Percentiles rank a stretch among this genome's conserved stretches.
phyloP scores from a whole-genome alignment of 2,888 invertebrate species.

The Tolmerus cingulatus region DNA sequence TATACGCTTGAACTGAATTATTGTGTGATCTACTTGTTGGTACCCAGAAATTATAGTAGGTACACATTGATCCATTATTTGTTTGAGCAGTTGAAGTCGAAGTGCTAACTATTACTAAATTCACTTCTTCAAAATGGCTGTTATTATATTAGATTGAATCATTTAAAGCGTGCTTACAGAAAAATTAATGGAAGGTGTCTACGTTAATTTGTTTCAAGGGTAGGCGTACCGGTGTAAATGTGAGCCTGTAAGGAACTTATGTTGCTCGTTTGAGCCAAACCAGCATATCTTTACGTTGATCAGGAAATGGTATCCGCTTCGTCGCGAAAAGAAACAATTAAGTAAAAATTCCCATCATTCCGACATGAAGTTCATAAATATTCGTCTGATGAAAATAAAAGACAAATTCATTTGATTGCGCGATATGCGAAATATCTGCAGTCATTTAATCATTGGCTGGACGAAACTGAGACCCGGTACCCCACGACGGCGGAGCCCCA shows the following conservation, averaged over 20 bases:
- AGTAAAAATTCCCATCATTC: background rate
- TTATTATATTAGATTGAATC: no score
- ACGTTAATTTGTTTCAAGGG: no score
- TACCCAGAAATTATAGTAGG: no score
- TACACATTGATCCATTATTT: no score
- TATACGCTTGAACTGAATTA: no score
- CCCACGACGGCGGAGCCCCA: constrained; percentile 4
- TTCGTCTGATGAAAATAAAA: background rate
- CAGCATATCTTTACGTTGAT: background rate
- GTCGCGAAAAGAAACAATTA: background rate
- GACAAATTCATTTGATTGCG: constrained; percentile 22
- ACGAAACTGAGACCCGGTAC: background rate
- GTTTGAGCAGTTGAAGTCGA: no score
- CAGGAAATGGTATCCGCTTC: background rate
- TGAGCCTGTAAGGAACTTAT: background rate
- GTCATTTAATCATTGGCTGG: constrained; percentile 14
- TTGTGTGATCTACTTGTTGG: no score
- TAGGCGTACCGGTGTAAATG: background rate
- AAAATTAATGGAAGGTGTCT: no score
- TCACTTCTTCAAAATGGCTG: no score
- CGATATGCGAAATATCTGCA: constrained; percentile 10
- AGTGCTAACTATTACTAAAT: no score
- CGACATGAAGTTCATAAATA: constrained; percentile 8
- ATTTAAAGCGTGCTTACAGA: no score
- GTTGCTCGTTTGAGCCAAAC: background rate